A percentile compares a stretch with the other conserved stretches of the same genome.
Conservation (phyloP, 2,113 vertebrate species). For the Gnathonemus echidnorhynchus region DNA sequence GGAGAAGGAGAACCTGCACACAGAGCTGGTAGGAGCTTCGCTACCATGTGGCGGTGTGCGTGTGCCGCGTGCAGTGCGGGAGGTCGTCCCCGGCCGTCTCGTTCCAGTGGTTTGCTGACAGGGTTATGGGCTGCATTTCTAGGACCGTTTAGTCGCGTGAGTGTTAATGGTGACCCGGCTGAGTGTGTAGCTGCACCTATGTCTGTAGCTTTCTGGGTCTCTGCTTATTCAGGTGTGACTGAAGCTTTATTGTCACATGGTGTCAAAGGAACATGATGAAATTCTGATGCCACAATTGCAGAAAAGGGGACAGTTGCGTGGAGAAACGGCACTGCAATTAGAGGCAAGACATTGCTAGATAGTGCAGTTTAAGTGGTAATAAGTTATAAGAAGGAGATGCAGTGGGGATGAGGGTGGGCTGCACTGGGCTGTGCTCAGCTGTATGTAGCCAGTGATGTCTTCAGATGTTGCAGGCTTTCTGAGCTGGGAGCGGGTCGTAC, state of each 20-base stretch:
- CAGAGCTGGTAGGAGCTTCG: constrained; percentile 82
- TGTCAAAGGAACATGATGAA: background rate
- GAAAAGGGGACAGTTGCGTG: background rate
- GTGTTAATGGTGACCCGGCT: background rate
- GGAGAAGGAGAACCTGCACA: constrained; percentile 73
- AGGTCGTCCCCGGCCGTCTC: background rate
- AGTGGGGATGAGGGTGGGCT: background rate
- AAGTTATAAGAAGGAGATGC: background rate
- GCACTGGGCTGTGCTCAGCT: background rate
- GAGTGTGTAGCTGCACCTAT: background rate
- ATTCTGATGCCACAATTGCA: background rate
- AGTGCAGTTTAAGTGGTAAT: background rate
- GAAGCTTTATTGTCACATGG: background rate
- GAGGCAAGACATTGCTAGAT: background rate
- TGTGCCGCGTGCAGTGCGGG: background rate
- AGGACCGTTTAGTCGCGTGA: background rate
- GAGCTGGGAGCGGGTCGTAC: background rate
- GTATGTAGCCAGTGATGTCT: background rate
- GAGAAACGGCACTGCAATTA: background rate
- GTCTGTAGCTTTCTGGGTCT: background rate
- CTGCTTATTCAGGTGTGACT: background rate
- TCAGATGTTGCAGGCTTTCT: background rate
- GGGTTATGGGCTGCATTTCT: background rate
- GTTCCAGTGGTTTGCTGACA: background rate
- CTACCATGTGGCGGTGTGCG: no score